Evolutionary conservation across 2,113 vertebrate genomes (phyloP).

Genomic region (Chlamydotis undulata): DNA sequence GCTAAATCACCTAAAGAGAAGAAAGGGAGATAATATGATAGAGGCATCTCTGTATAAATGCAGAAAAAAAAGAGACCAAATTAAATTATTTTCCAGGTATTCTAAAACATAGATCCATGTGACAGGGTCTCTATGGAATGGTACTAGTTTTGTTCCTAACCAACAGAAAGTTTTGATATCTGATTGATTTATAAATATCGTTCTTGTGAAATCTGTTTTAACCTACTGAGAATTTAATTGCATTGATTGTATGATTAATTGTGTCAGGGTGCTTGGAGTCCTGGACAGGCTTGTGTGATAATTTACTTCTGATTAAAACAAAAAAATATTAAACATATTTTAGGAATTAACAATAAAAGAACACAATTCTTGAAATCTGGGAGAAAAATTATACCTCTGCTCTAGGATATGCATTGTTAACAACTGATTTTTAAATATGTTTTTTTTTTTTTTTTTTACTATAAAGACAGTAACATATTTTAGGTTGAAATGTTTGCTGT

Average conservation of each 20-base stretch:
- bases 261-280: neutral
- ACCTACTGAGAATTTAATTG: slow-evolving; percentile 9
- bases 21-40: neutral
- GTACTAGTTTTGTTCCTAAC: neutral
- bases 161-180: neutral
- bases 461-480: neutral
- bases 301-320: neutral
- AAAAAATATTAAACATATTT: neutral
- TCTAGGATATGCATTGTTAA: neutral
- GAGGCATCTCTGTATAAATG: neutral
- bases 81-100: neutral
- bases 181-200: slow-evolving; percentile 12
- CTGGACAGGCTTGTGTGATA: neutral
- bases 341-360: neutral
- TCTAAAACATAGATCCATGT: neutral
- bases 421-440: neutral
- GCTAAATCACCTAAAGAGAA: neutral
- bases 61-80: neutral
- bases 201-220: slow-evolving; percentile 19
- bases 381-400: neutral
- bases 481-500: neutral
- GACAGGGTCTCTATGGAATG: neutral
- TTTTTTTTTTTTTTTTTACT: neutral
- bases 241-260: slow-evolving; percentile 38
- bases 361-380: neutral